These are phyloP conservation scores for Accipiter superciliosus DNA, from an alignment of 2,797 vertebrate genomes.

Conservation along the genomic window DNA sequence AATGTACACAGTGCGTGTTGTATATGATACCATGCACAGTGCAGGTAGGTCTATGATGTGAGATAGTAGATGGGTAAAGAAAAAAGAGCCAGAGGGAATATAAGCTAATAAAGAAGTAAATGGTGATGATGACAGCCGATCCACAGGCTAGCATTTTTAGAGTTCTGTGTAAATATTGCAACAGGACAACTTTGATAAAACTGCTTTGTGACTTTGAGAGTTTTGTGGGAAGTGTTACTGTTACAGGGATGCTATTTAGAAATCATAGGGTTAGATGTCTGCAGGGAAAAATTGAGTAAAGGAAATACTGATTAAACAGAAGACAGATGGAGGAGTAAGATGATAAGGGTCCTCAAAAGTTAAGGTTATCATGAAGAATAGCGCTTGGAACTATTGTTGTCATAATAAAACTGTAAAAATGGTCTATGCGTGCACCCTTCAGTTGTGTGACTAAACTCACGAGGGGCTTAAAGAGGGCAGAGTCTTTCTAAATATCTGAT, in stretches of 20 bases:
- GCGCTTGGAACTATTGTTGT: neutral
- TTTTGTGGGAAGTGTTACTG: neutral
- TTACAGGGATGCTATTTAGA: neutral
- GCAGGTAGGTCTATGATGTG: neutral
- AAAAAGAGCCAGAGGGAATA: neutral
- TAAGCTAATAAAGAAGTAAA: neutral
- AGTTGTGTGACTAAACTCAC: neutral
- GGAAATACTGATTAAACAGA: neutral
- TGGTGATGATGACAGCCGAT: neutral
- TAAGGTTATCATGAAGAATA: neutral
- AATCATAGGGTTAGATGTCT: neutral
- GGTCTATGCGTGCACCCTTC: neutral
- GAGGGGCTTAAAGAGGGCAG: neutral
- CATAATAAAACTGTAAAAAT: neutral
- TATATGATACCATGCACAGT: neutral
- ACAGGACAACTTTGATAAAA: neutral
- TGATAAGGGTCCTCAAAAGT: neutral
- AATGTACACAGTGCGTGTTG: fast-evolving
- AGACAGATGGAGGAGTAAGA: neutral
- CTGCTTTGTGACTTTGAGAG: neutral
- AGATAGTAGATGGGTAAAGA: neutral
- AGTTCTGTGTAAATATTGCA: neutral
- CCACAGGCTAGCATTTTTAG: neutral
- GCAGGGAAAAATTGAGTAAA: neutral
- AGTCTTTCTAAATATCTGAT: neutral